Evolutionary conservation across 2,888 invertebrate genomes (phyloP), one percentile per base, ranked within the genome.

Genomic region (Pseudanteris insignis): DNA sequence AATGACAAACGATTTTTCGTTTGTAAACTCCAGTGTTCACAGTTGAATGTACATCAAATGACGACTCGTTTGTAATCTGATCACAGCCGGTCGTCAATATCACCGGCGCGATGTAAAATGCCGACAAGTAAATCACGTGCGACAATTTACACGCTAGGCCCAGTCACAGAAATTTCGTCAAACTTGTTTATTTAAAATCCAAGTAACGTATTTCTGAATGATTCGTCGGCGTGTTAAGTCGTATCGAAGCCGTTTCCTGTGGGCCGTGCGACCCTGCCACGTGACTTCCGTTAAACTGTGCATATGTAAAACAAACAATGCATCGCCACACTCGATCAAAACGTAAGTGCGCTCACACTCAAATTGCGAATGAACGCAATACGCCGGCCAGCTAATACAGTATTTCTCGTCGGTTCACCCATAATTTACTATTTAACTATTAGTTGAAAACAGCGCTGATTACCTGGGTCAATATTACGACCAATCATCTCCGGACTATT

Each of bases 221-320:
- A 30, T 33, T 28, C 48, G 29, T 57, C 28, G 50, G 44, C 60
- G 60, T 48, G 30, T 53, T 40, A 12, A 51, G 58, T 50, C 14
- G 65, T 66, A 73, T 71, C 67, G 71, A 63, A 66, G 50, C 37
- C 51, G 55, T 46, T 74, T 75, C 75, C 75, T 68, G 67, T 63
- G 47, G 60, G 63, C 64, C 63, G 71, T 66, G 64, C 62, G 69
- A 65, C 61, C 59, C 51, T 18, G 60, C 72, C 76, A 76, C 77
- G 78, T 78, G 77, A 78, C 72, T 75, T 78, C 78, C 78, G 74
- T 63, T 43, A 58, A 26, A 57, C 21, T 54, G 63, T 53, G 48
- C 60, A 51, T 59, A 53, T 58, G 50, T 57, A 60, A 65, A 65
- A 57, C 53, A 59, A 57, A 63, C 57, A 55, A 59, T 60, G 34